Conservation (phyloP, 2,113 vertebrate genomes). For the Neomonachus schauinslandi region DNA sequence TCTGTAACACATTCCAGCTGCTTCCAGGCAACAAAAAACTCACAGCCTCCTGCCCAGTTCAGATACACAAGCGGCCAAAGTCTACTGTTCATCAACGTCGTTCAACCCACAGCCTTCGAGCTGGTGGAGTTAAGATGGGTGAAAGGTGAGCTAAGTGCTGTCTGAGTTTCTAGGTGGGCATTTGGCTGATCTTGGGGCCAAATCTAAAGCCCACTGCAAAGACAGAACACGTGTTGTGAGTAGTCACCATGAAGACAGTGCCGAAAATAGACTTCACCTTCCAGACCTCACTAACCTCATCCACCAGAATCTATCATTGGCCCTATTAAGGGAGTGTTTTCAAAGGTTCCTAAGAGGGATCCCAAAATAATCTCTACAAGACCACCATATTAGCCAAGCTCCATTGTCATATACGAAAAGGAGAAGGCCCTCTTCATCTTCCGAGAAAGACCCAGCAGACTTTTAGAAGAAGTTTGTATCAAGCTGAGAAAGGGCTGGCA, state of each 20-base stretch:
- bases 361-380: neutral
- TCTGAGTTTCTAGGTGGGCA: neutral
- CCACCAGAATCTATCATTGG: neutral
- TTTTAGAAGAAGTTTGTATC: neutral
- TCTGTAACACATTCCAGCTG: neutral
- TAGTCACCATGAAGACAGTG: neutral
- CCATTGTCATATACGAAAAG: neutral
- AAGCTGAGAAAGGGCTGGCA: neutral
- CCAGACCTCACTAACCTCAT: neutral
- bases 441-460: neutral
- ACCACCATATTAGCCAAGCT: neutral
- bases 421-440: neutral
- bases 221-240: neutral
- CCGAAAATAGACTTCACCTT: neutral
- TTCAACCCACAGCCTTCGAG: neutral
- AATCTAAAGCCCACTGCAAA: neutral
- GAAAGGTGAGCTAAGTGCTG: neutral
- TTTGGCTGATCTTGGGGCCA: neutral
- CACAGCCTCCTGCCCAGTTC: neutral
- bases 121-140: neutral
- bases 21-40: neutral
- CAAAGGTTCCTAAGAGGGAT: neutral
- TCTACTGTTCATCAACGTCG: neutral
- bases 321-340: neutral
- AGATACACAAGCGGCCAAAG: neutral